phyloP scores from a whole-genome alignment of 2,797 vertebrate species.

The Miichthys miiuy region DNA sequence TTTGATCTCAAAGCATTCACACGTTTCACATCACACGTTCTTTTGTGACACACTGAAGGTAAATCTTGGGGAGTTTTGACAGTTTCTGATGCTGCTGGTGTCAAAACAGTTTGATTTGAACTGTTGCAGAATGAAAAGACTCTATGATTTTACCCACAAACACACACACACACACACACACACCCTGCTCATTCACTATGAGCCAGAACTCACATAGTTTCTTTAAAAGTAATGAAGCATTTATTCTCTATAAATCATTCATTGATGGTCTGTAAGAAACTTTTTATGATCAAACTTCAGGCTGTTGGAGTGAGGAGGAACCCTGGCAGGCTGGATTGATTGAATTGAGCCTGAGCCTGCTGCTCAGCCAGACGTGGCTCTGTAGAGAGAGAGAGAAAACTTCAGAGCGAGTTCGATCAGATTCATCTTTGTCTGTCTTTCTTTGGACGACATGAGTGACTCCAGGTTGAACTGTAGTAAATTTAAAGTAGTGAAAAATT shows the following conservation, averaged over 20 bases:
- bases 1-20: too few species aligned
- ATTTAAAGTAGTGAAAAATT: too few species aligned
- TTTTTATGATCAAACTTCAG: neutral
- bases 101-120: neutral
- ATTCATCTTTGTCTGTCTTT: neutral
- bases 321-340: conserved; percentile 5
- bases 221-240: conserved; percentile 1
- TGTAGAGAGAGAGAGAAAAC: neutral
- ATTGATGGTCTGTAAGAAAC: conserved; percentile 9
- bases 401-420: neutral
- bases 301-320: neutral
- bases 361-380: conserved; percentile 1
- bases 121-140: neutral
- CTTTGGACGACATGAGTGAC: neutral
- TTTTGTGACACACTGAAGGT: neutral
- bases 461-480: neutral
- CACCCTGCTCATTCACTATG: neutral
- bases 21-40: neutral
- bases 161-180: too few species aligned
- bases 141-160: neutral
- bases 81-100: neutral
- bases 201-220: neutral
- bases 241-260: neutral
- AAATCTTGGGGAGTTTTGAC: neutral
- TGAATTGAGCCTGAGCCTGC: conserved; percentile 4